phyloP scores from a whole-genome alignment of 92 coral and sea anemone genomes.

The Epizoanthus illoricatus region DNA sequence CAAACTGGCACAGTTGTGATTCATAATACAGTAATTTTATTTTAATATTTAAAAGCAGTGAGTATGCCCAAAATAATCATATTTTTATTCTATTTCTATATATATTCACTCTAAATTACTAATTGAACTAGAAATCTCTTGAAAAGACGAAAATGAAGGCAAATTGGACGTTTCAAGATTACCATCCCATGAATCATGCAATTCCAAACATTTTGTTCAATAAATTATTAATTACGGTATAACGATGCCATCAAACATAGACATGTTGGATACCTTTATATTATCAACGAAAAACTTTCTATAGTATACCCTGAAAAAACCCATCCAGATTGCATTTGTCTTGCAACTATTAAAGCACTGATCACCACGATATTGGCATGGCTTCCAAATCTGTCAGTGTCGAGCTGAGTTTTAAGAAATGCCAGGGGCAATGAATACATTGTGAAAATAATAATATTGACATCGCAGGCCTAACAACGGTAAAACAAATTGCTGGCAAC shows the following conservation, averaged over 20 bases:
- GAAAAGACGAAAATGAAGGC: neutral
- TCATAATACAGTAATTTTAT: too few species aligned
- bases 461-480: constrained; percentile 11
- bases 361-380: too few species aligned
- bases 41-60: too few species aligned
- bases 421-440: neutral
- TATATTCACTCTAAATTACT: too few species aligned
- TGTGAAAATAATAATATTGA: neutral
- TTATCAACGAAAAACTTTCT: neutral
- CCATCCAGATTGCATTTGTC: too few species aligned
- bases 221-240: constrained; percentile 18
- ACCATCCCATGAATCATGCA: neutral
- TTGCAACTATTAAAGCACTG: too few species aligned
- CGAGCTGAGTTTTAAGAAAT: neutral
- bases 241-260: neutral
- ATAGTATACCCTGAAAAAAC: neutral
- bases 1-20: too few species aligned
- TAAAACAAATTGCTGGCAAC: neutral
- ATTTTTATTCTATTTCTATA: too few species aligned
- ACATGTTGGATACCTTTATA: neutral
- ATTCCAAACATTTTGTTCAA: constrained; percentile 6
- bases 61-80: too few species aligned
- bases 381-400: neutral
- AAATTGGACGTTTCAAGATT: neutral
- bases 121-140: neutral